Evolutionary conservation across 2,113 vertebrate species (phyloP), one percentile per base, ranked within the genome.

Genomic region (Pollachius pollachius): DNA sequence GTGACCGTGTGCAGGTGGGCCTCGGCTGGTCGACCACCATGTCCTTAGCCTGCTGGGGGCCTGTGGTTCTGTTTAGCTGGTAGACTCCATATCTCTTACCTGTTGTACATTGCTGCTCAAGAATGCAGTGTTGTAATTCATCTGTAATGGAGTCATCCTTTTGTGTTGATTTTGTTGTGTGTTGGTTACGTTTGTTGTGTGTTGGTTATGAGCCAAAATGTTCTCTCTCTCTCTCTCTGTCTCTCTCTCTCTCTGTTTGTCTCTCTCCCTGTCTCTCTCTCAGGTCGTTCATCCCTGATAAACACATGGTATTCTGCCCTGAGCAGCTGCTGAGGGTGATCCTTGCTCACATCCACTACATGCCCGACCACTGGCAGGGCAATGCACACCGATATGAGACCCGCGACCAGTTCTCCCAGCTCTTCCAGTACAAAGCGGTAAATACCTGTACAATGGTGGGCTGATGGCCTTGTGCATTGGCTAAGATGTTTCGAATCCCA

Each of bases 281-380:
- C 76, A 99, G 97, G 86, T 98, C 96, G 23, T 99, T 99, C 84
- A 98, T 99, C 80, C 97, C 97, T 0, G 97, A 99, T 86, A 94
- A 99, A 86, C 95, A 99, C 89, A 89, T 98, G 93, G 97, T 98
- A 70, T 98, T 96, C 87, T 99, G 96, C 81, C 97, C 97, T 9
- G 96, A 99, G 87, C 97, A 99, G 93, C 93, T 99, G 84, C 92
- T 99, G 62, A 93, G 95, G 25, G 95, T 98, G 75, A 97, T 99
- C 78, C 90, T 99, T 78, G 96, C 97, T 0, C 95, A 99, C 72
- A 97, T 99, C 79, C 97, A 99, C 88, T 99, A 99, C 89, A 99
- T 99, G 97, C 97, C 97, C 48, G 97, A 99, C 89, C 96, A 99
- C 90, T 99, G 97, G 97, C 97, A 98, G 90, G 96, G 97, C 81